Conservation (phyloP, 2,797 vertebrate species). For the Phalloptychus januarius region DNA sequence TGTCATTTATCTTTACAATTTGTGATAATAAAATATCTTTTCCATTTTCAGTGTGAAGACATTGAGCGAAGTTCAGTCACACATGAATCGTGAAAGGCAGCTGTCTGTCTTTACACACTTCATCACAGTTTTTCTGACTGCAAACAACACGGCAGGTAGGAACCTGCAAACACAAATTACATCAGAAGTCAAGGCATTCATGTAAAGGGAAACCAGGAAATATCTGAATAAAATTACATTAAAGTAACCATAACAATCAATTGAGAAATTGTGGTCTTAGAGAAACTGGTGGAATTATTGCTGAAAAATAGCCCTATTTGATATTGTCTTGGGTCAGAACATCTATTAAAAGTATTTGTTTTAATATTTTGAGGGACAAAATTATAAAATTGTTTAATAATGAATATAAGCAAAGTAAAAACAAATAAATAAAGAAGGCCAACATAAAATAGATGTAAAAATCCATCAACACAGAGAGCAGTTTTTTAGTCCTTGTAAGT, state of each 20-base stretch:
- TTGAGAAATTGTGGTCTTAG: not conserved
- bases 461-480: not conserved
- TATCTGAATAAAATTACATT: not conserved
- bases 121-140: constrained; percentile 68
- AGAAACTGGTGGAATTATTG: not conserved
- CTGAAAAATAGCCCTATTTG: not conserved
- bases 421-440: not conserved
- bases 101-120: constrained; percentile 61
- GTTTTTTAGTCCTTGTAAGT: not conserved
- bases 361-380: not conserved
- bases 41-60: constrained; percentile 57
- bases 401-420: not conserved
- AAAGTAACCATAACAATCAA: not conserved
- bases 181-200: not conserved
- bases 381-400: not conserved
- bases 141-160: constrained; percentile 62
- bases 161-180: not conserved
- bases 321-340: not conserved
- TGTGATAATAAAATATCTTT: not conserved
- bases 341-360: not conserved
- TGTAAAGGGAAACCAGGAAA: not conserved
- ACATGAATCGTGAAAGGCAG: constrained; percentile 40
- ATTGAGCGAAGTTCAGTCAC: constrained; percentile 45
- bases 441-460: not conserved
- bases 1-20: too few relatives aligned